Percentiles rank a stretch among this genome's conserved stretches.
These are phyloP conservation scores for Marmota flaviventris DNA, from an alignment of 2,113 vertebrate species.

Conservation along the genomic window DNA sequence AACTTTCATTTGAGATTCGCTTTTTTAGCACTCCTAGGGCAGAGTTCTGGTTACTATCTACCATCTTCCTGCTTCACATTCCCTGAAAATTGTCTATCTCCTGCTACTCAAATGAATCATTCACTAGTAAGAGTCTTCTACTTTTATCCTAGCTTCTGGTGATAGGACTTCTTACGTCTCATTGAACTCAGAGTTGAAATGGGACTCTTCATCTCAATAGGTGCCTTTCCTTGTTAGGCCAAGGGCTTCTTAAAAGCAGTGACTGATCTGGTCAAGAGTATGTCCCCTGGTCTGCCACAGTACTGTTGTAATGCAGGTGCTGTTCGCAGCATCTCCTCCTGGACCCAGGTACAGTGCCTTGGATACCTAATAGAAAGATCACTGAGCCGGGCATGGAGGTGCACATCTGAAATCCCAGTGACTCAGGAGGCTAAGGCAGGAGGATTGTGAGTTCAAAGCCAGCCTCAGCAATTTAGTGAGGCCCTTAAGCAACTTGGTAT, in stretches of 20 bases:
- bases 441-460: no score
- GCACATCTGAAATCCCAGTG: no score
- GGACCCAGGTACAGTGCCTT: background rate
- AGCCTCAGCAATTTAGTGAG: no score
- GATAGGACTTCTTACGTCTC: background rate
- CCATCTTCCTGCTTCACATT: background rate
- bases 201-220: no score
- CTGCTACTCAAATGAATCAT: conserved; percentile 17
- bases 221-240: background rate
- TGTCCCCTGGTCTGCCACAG: background rate
- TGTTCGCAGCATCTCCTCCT: background rate
- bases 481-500: no score
- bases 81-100: background rate
- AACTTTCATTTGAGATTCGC: background rate
- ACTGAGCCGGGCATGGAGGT: rapidly evolving
- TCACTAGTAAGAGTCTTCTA: background rate
- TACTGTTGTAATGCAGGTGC: background rate
- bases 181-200: background rate
- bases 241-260: background rate
- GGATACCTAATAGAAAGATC: background rate
- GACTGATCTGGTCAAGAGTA: background rate
- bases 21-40: background rate
- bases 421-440: no score
- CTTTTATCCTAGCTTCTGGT: background rate
- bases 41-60: background rate